These are phyloP conservation scores for Zaprionus africanus DNA, from an alignment of 1,140 invertebrate genomes.

Conservation along the genomic window DNA sequence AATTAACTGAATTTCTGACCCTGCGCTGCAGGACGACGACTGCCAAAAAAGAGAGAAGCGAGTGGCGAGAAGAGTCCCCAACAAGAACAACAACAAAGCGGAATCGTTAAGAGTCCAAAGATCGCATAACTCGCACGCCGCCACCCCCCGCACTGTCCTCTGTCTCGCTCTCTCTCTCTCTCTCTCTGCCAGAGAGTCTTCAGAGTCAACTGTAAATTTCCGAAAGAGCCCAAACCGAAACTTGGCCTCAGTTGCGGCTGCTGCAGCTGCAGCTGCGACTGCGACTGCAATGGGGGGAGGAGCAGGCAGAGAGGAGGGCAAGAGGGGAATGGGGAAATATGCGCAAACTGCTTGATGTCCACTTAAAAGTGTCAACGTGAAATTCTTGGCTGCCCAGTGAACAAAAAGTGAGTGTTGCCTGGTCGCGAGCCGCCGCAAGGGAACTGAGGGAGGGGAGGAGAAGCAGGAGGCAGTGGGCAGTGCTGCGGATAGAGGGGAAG, in stretches of 20 bases:
- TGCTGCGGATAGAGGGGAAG: background rate
- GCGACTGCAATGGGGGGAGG: background rate
- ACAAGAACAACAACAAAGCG: slow-evolving; percentile 53
- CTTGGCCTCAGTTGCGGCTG: slow-evolving; percentile 33
- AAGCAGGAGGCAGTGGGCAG: background rate
- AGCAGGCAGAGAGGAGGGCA: background rate
- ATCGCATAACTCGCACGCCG: slow-evolving; percentile 75
- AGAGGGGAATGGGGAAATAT: slow-evolving; percentile 59
- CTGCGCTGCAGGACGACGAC: slow-evolving; percentile 59
- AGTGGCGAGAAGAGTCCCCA: slow-evolving; percentile 29
- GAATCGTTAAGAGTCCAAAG: slow-evolving; percentile 81
- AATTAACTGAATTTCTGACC: slow-evolving; percentile 83
- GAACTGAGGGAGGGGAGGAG: slow-evolving; percentile 7
- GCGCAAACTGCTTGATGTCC: slow-evolving; percentile 82
- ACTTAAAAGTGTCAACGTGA: slow-evolving; percentile 83
- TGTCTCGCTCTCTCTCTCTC: background rate
- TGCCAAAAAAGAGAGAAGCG: slow-evolving; percentile 40
- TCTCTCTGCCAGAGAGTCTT: slow-evolving; percentile 21
- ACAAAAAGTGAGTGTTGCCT: slow-evolving; percentile 66
- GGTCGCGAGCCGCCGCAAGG: slow-evolving; percentile 56
- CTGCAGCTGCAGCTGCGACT: slow-evolving; percentile 51
- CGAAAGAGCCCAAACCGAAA: slow-evolving; percentile 53
- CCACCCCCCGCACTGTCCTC: slow-evolving; percentile 4
- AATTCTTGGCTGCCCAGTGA: slow-evolving; percentile 71
- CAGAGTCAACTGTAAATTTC: slow-evolving; percentile 67